Evolutionary conservation across 2,888 invertebrate genomes (phyloP).

Genomic region (Volucella zonaria): DNA sequence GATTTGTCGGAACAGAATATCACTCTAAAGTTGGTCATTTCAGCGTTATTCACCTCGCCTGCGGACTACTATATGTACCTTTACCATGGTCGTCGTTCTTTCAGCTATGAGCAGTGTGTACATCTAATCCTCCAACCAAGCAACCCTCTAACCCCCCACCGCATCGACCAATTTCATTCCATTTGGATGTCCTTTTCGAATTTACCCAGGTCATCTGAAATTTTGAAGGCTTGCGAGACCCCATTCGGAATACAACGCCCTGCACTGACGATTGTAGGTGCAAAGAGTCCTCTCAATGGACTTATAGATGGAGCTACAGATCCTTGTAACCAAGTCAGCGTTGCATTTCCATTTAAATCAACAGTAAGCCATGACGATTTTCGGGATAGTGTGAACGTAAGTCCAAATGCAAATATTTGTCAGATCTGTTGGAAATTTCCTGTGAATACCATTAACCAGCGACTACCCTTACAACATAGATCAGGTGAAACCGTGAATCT

Average conservation of each 20-base stretch:
- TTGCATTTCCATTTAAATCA: slow-evolving; percentile 62
- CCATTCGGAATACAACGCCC: slow-evolving; percentile 40
- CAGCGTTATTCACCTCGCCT: slow-evolving; percentile 19
- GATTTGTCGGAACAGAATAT: slow-evolving; percentile 27
- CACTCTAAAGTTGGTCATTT: slow-evolving; percentile 52
- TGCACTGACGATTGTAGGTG: slow-evolving; percentile 29
- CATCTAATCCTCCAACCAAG: background rate
- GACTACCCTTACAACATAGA: slow-evolving; percentile 6
- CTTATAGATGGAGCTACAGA: background rate
- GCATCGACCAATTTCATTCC: slow-evolving; percentile 8
- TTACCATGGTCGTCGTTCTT: background rate
- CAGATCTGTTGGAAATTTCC: slow-evolving; percentile 50
- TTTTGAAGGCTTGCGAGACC: slow-evolving; percentile 32
- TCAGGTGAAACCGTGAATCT: slow-evolving; percentile 66
- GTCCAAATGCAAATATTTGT: slow-evolving; percentile 68
- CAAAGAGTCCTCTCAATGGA: slow-evolving; percentile 10
- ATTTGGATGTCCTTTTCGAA: slow-evolving; percentile 48
- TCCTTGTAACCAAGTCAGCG: background rate
- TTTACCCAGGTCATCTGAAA: slow-evolving; percentile 15
- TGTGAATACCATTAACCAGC: slow-evolving; percentile 5
- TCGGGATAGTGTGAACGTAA: slow-evolving; percentile 57
- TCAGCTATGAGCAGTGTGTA: slow-evolving; percentile 7
- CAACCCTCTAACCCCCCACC: background rate
- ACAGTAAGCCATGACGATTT: slow-evolving; percentile 63
- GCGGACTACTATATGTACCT: background rate